Evolutionary conservation across 2,797 vertebrate genomes (phyloP).

Genomic region (Hippocampus kuda): DNA sequence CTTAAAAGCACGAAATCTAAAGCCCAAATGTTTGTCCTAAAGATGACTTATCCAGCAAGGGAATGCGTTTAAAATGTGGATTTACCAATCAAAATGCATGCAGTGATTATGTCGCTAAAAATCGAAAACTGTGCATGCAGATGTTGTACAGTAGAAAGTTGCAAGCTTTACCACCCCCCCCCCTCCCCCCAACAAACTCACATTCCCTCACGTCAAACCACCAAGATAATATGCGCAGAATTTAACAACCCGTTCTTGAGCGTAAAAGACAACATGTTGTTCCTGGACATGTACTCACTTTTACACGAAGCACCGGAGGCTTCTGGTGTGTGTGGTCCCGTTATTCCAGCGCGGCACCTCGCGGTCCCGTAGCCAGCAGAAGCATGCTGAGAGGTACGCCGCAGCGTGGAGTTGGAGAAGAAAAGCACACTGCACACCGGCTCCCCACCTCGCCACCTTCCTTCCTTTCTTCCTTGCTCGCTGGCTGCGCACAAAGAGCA

Average conservation of each 20-base stretch:
- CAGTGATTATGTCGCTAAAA: neutral
- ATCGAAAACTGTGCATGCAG: neutral
- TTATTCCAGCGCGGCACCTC: neutral
- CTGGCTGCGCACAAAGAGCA: slow-evolving; percentile 1
- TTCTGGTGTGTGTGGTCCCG: neutral
- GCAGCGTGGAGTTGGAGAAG: slow-evolving; percentile 3
- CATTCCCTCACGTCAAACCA: neutral
- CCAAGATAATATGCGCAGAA: neutral
- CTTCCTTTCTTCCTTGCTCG: neutral
- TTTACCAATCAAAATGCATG: neutral
- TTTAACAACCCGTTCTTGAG: neutral
- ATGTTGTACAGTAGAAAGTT: neutral
- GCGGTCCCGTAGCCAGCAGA: neutral
- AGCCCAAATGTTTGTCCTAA: neutral
- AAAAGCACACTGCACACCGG: neutral
- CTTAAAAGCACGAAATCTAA: neutral
- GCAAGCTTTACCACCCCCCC: neutral
- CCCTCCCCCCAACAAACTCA: neutral
- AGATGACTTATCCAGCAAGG: neutral
- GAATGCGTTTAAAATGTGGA: neutral
- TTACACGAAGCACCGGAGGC: neutral
- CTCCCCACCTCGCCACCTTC: neutral
- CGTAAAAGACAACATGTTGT: neutral
- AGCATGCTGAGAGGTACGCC: neutral
- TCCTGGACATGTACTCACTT: neutral